Percentiles rank a stretch among this genome's conserved stretches.
Evolutionary conservation across 2,113 vertebrate genomes (phyloP).

Genomic region (Elephantulus edwardii): DNA sequence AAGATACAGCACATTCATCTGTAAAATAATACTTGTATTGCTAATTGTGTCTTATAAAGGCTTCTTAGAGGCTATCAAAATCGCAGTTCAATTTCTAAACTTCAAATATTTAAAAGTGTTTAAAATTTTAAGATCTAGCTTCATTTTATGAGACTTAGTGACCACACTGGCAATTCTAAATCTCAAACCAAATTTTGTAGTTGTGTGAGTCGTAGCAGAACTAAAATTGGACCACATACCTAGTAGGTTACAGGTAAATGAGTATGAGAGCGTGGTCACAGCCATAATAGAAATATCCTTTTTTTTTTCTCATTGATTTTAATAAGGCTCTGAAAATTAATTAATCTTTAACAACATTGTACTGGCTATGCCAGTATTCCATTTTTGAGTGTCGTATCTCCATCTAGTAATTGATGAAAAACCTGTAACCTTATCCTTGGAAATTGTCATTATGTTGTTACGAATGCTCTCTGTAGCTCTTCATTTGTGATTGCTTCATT

Average conservation of each 20-base stretch:
- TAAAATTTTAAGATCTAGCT: background rate
- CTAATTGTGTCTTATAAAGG: background rate
- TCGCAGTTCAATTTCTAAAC: background rate
- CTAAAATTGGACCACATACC: background rate
- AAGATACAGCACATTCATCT: slow-evolving; percentile 59
- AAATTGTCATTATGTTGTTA: background rate
- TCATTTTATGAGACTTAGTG: background rate
- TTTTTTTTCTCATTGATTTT: background rate
- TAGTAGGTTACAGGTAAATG: background rate
- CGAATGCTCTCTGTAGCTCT: background rate
- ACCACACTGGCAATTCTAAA: background rate
- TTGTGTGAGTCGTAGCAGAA: background rate
- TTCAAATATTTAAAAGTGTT: background rate
- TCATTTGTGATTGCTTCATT: background rate
- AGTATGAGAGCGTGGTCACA: background rate
- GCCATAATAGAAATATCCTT: background rate
- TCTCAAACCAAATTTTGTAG: background rate
- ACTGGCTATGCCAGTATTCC: background rate
- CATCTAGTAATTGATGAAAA: background rate
- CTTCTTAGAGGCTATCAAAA: slow-evolving; percentile 11
- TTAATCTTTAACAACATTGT: background rate
- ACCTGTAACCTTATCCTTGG: background rate
- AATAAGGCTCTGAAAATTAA: background rate
- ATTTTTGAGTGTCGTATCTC: background rate
- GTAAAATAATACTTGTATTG: slow-evolving; percentile 29